Conservation (phyloP, 2,797 vertebrate species). For the Phrynocephalus forsythii region DNA sequence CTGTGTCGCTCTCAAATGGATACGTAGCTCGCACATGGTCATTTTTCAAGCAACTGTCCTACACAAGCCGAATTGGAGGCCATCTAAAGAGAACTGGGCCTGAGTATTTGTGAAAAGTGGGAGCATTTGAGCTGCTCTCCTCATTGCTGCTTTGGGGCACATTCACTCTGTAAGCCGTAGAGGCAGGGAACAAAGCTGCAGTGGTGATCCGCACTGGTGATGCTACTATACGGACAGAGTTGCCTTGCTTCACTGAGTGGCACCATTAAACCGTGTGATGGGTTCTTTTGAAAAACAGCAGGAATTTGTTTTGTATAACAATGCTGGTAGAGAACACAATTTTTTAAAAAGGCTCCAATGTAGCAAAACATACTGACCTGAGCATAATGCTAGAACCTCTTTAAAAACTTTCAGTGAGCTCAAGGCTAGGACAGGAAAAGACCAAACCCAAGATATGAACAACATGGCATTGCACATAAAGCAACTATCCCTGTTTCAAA, state of each 20-base stretch:
- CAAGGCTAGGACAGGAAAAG: neutral
- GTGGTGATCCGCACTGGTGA: neutral
- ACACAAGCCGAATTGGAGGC: neutral
- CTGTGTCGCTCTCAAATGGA: neutral
- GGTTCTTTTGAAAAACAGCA: neutral
- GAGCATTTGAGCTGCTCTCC: neutral
- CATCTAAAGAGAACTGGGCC: neutral
- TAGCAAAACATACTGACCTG: neutral
- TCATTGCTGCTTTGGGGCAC: neutral
- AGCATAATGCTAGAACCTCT: neutral
- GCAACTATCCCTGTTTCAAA: neutral
- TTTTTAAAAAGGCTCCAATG: no score
- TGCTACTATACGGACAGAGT: neutral
- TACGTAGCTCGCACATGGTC: neutral
- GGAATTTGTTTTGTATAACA: neutral
- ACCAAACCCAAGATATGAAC: neutral
- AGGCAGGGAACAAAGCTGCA: neutral
- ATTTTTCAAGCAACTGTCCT: neutral
- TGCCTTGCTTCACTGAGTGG: neutral
- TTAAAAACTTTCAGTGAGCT: neutral
- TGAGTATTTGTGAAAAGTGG: neutral
- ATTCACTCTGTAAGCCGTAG: neutral
- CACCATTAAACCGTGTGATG: neutral
- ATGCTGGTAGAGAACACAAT: neutral
- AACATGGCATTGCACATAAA: neutral